phyloP scores from a whole-genome alignment of 2,888 invertebrate genomes.

The Ceraclea dissimilis region DNA sequence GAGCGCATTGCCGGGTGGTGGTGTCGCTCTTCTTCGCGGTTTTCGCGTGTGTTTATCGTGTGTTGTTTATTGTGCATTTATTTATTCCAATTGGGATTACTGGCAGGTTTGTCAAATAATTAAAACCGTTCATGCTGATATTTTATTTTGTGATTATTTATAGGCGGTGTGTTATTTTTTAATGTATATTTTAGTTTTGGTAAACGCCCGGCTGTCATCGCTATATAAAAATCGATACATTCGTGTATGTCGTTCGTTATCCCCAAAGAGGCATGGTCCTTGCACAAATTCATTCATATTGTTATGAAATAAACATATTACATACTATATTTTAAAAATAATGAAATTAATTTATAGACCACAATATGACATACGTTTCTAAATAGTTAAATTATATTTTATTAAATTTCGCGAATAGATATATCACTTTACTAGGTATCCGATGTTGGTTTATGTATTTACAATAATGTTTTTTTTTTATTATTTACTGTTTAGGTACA shows the following conservation, averaged over 20 bases:
- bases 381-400: too few species aligned
- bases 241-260: constrained; percentile 10
- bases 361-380: too few species aligned
- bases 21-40: constrained; percentile 11
- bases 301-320: neutral
- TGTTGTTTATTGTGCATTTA: constrained; percentile 18
- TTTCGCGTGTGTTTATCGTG: constrained; percentile 16
- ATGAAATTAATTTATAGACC: too few species aligned
- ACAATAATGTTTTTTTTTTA: too few species aligned
- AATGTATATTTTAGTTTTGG: constrained; percentile 13
- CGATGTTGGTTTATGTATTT: too few species aligned
- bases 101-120: constrained; percentile 9
- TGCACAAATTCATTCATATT: constrained; percentile 6
- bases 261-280: constrained; percentile 14
- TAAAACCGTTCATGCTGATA: neutral
- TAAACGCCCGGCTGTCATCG: constrained; percentile 24
- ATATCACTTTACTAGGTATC: too few species aligned
- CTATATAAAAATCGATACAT: constrained; percentile 21
- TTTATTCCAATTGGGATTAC: constrained; percentile 12
- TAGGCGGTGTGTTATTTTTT: neutral
- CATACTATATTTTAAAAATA: too few species aligned
- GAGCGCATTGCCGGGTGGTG: constrained; percentile 14
- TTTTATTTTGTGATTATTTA: neutral
- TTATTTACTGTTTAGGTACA: too few species aligned
- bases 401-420: too few species aligned